phyloP scores from a whole-genome alignment of 1,140 invertebrate genomes.

The Saccostrea cuccullata region DNA sequence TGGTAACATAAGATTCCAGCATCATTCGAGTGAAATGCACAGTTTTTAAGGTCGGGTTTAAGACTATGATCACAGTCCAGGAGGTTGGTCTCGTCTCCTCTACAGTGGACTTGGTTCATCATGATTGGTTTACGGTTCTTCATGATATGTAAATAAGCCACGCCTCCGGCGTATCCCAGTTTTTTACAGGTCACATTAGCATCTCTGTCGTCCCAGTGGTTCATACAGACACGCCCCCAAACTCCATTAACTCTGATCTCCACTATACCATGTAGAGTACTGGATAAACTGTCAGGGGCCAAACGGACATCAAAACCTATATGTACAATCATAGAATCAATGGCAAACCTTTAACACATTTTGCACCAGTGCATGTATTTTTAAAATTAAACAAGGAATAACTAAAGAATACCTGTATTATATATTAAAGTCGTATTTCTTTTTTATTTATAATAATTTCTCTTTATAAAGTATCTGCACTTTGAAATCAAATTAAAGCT shows the following conservation, averaged over 20 bases:
- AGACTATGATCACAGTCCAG: constrained; percentile 52
- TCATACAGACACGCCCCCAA: constrained; percentile 71
- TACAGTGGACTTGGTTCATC: constrained; percentile 61
- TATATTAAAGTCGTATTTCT: too few species aligned
- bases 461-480: too few species aligned
- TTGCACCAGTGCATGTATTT: too few species aligned
- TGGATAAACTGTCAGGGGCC: constrained; percentile 60
- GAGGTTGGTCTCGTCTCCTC: constrained; percentile 57
- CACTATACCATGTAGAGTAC: constrained; percentile 65
- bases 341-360: too few species aligned
- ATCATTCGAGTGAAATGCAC: constrained; percentile 64
- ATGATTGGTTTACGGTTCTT: constrained; percentile 65
- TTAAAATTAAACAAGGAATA: too few species aligned
- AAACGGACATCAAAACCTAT: constrained; percentile 65
- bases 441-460: too few species aligned
- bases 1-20: constrained; percentile 71
- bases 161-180: constrained; percentile 65
- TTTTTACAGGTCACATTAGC: constrained; percentile 69
- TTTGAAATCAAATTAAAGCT: not conserved
- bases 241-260: constrained; percentile 67
- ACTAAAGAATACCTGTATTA: too few species aligned
- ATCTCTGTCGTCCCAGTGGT: constrained; percentile 64
- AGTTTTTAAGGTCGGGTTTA: constrained; percentile 58
- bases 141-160: constrained; percentile 66
- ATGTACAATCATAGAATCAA: not conserved